phyloP scores from a whole-genome alignment of 2,888 invertebrate genomes.

The Phlogophora meticulosa region DNA sequence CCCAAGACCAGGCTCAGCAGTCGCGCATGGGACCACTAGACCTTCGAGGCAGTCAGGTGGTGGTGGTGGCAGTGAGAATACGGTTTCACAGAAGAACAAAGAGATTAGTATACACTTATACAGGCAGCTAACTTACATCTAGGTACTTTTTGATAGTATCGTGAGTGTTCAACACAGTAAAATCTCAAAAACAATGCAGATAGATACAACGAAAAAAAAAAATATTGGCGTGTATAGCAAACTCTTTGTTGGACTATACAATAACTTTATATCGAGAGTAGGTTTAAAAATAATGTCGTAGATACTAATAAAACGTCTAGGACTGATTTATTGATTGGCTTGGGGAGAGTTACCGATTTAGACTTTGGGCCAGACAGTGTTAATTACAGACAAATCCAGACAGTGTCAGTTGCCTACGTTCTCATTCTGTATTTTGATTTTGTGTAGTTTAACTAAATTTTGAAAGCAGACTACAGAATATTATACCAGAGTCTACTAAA shows the following conservation, averaged over 20 bases:
- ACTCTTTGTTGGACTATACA: not conserved
- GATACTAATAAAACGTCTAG: not conserved
- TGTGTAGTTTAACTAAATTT: not conserved
- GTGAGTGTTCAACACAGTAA: no score
- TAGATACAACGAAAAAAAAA: no score
- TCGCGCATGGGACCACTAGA: no score
- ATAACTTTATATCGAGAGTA: not conserved
- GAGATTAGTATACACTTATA: no score
- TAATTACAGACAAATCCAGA: no score
- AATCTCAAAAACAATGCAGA: no score
- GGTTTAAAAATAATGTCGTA: not conserved
- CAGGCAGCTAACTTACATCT: no score
- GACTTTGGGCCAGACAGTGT: not conserved
- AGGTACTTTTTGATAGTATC: no score
- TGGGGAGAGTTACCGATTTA: not conserved
- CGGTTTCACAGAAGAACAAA: no score
- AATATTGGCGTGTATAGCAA: not conserved
- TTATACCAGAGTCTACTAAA: not conserved
- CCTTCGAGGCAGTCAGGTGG: no score
- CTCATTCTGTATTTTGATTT: not conserved
- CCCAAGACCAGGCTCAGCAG: no score
- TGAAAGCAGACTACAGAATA: not conserved
- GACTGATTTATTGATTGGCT: slow-evolving; percentile 8
- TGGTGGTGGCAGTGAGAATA: no score
- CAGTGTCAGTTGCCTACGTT: not conserved